Evolutionary conservation across 1,140 invertebrate genomes (phyloP), one percentile per base, ranked within the genome.

Genomic region (Cotesia vestalis): DNA sequence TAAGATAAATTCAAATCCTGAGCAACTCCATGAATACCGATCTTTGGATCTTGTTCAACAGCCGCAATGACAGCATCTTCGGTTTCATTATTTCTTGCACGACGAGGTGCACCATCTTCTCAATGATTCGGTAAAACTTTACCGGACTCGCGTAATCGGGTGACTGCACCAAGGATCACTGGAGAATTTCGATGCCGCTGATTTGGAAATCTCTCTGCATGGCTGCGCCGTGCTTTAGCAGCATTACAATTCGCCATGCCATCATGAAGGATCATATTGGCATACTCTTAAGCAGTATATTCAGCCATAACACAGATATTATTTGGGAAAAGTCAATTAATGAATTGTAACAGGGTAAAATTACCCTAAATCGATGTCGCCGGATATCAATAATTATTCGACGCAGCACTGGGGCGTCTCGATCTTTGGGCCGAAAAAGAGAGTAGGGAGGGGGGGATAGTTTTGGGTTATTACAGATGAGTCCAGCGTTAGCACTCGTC

Each of bases 101-200:
- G 62, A 35, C 69, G 61, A n/a, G 69, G 60, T 34, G 61, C 52
- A 1, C 59, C 69, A 2, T 4, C 61, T 3, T 71, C 46, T n/a
- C 11, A 11, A 12, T 71, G 20, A 64, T 71, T 71, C 1, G 69
- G 69, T 34, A 71, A 8, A 3, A 55, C 69, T 14, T 34, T 64
- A 35, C 69, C 69, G 4, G 61, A 63, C 11, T 34, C 61, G 4
- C 40, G 27, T 46, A 34, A 20, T 5, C 60, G 69, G 0, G 3
- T 1, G n/a, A 46, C 53, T 1, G 61, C 69, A 11, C 46, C 69
- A 8, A 35, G 40, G 14, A 71, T 71, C 0, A 57, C 61, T 9
- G 5, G 36, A 20, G 59, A 57, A 11, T 36, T 61, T 38, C 55
- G 68, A 38, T 17, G 57, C 9, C 40, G 12, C 35, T 57, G 57